Base-by-base conservation (phyloP, 30 jellyfish, hydroid and myxozoan species). In the Aurelia sp. region DNA sequence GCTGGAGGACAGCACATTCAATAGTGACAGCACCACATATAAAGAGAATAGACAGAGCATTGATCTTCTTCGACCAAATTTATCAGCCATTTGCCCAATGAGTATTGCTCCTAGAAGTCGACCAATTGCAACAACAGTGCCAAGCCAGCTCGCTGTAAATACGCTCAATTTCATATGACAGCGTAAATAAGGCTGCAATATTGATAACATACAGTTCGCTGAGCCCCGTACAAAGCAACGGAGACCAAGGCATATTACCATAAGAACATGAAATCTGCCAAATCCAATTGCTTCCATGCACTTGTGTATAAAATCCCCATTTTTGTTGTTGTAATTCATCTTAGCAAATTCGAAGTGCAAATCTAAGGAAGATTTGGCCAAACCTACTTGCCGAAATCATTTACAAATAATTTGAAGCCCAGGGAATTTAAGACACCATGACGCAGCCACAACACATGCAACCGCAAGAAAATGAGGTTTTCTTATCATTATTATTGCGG, bases 181-280 rank as follows among this genome's bases (percentile, higher is more conserved):
- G 65, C 81, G 81, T 13, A 71, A 40, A 40, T 6, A 71, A 71
- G 33, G 33, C 33, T 27, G 33, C 33, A 27, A 27, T 27, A 27
- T 27, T 27, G 33, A 27, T 27, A 27, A 13, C 12, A 71, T 22
- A 37, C 65, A 35, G 58, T 63, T 71, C 30, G 53, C 2, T n/a
- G 81, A 16, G 0, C 66, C n/a, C 18, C 17, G 48, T 35, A 65
- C 18, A 40, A 71, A 71, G 17, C 13, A 15, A 5, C 81, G 11
- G 23, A 44, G 16, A 20, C 11, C n/a, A 7, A 41, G 11, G 35
- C 10, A 13, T 3, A 35, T 35, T 11, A 71, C 50, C 18, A 65
- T 65, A 0, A 71, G 37, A 6, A 71, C 6, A 4, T 71, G 81
- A n/a, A 71, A 71, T 13, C 35, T 71, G 18, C 81, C 81, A 41